Evolutionary conservation across 1,140 invertebrate genomes (phyloP).

Genomic region (Neodiprion pinetum): DNA sequence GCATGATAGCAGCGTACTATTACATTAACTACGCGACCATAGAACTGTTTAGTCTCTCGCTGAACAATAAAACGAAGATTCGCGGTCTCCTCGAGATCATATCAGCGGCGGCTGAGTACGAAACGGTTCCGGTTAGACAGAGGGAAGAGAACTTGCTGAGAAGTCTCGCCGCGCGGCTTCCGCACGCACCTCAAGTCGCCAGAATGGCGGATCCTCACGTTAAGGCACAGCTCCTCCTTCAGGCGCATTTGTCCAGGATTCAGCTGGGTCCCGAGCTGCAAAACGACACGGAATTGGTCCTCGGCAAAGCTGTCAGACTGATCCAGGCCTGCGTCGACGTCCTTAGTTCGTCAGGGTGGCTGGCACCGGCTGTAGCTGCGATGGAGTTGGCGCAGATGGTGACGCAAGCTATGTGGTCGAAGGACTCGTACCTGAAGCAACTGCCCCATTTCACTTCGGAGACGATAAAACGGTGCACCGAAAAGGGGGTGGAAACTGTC

Average conservation of each 20-base stretch:
- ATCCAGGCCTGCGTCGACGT: constrained; percentile 99
- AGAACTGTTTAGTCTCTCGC: constrained; percentile 95
- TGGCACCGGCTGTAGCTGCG: constrained; percentile 95
- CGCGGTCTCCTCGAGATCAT: constrained; percentile 97
- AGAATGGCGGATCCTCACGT: constrained; percentile 96
- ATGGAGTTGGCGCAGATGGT: constrained; percentile 99
- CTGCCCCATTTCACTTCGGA: constrained; percentile 94
- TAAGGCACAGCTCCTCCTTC: constrained; percentile 95
- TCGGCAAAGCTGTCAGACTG: constrained; percentile 86
- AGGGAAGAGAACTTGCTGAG: constrained; percentile 91
- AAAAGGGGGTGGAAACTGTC: constrained; percentile 93
- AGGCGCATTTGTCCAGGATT: constrained; percentile 94
- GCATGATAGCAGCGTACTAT: constrained; percentile 99
- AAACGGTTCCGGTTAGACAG: constrained; percentile 92
- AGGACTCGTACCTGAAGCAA: constrained; percentile 97
- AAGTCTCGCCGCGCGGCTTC: constrained; percentile 78
- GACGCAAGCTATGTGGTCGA: constrained; percentile 99
- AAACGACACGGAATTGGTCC: constrained; percentile 92
- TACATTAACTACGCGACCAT: constrained; percentile 99
- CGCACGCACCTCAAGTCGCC: constrained; percentile 71
- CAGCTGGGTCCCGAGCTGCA: constrained; percentile 95
- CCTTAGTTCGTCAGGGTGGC: constrained; percentile 96
- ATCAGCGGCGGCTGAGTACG: constrained; percentile 96
- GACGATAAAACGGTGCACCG: constrained; percentile 89
- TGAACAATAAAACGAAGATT: constrained; percentile 98